Evolutionary conservation across 2,888 invertebrate species (phyloP), one percentile per base, ranked within the genome.

Genomic region (Criorhina ranunculi): DNA sequence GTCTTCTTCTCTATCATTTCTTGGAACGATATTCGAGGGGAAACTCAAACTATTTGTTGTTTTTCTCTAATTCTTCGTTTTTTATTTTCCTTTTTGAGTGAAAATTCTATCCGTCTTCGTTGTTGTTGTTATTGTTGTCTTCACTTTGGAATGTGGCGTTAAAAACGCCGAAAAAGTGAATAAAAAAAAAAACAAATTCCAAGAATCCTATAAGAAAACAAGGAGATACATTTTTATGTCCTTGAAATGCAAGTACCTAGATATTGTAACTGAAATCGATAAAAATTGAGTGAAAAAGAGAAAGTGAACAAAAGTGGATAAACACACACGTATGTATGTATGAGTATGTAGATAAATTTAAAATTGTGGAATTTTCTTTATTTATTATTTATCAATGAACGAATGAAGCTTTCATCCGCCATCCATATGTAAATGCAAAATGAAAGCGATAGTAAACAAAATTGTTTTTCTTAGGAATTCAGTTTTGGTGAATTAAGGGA

Each of bases 21-120:
- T 64, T 12, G 55, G 64, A 75, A 75, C 46, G 75, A 75, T 64
- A 75, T 75, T 64, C 75, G 62, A 64, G 62, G 75, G 64, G 64
- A 75, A 75, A 64, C 46, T 66, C 51, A 4, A 46, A 19, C 24
- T 46, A 62, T 75, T 64, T 60, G 44, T 73, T 75, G 33, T 31
- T 70, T 49, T 57, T 49, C 70, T 46, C 59, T 70, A 64, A 49
- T 37, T 59, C 46, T 46, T 24, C 29, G 24, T 46, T 64, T 73
- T 73, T 51, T 73, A 15, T 57, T 55, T 60, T 49, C 35, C 11
- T 60, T 73, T 29, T 51, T 40, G 42, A 62, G 72, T 53, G 72
- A 62, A 73, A 73, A 73, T 33, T 53, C 29, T 33, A 11, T 33
- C 24, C 19, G 67, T 44, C 55, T 29, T 44, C 44, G 4, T n/a